These are phyloP conservation scores for Myopa tessellatipennis DNA, from an alignment of 2,888 invertebrate species.

Conservation along the genomic window DNA sequence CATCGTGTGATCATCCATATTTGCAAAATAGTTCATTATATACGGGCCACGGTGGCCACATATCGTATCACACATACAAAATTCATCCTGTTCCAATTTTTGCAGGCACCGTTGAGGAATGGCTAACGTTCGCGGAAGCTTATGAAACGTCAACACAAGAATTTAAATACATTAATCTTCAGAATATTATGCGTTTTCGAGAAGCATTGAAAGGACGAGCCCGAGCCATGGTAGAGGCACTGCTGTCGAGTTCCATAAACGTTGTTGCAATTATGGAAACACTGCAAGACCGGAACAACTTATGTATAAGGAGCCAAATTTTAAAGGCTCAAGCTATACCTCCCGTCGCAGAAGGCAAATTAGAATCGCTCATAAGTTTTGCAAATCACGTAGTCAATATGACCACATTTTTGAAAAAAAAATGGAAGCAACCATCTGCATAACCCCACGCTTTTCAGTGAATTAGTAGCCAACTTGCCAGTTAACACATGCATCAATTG, in stretches of 20 bases:
- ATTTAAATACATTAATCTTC: no score
- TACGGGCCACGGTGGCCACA: no score
- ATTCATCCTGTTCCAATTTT: constrained; percentile 28
- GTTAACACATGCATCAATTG: constrained; percentile 19
- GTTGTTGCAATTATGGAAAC: constrained; percentile 5
- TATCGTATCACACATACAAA: constrained; percentile 6
- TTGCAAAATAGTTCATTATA: no score
- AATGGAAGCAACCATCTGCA: constrained; percentile 33
- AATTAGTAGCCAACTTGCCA: constrained; percentile 42
- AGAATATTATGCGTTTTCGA: no score
- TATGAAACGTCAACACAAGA: no score
- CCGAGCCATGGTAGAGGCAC: no score
- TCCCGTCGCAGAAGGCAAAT: not conserved
- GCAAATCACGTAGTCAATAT: constrained; percentile 37
- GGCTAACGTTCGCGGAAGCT: constrained; percentile 15
- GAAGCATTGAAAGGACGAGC: no score
- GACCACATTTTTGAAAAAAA: constrained; percentile 33
- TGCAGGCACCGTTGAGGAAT: constrained; percentile 13
- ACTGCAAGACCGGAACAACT: constrained; percentile 21
- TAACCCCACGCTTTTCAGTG: constrained; percentile 38
- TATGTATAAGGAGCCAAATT: constrained; percentile 18
- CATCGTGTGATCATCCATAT: no score
- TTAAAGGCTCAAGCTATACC: constrained; percentile 9
- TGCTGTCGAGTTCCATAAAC: constrained; percentile 16
- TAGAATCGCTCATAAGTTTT: constrained; percentile 17